Base-by-base conservation (phyloP, 1,140 invertebrate genomes). In the Zaprionus kolodkinae region DNA sequence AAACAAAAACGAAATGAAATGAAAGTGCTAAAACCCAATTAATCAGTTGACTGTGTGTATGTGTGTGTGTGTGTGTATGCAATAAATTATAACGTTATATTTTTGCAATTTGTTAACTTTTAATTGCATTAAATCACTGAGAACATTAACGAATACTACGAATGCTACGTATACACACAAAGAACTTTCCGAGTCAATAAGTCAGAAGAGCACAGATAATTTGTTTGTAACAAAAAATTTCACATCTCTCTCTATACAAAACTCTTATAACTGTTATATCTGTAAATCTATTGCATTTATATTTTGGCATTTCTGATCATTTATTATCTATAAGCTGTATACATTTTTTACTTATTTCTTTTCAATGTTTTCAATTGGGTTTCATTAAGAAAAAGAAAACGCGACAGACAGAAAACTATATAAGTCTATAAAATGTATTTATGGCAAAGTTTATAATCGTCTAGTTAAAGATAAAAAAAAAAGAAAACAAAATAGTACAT, bases 391-490 rank as follows among this genome's bases (percentile, higher is more conserved):
- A 56, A 72, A 48, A 66, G 59, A 30, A 70, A 38, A 67, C 17
- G 60, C 12, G 52, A 35, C 30, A 3, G 17, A 10, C 17, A 50
- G 17, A 59, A 40, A 36, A 40, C 40, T 55, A 48, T 62, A 11
- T 63, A 82, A 59, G 68, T 27, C 60, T 52, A 75, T 55, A 61
- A 62, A 68, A 61, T 64, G 64, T 72, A 72, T 60, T 72, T 64
- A 87, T 72, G 63, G 61, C 35, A 79, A 82, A 74, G 76, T 78
- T 87, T 83, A 87, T 87, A 87, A 87, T 87, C 84, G 84, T 87
- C 83, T 87, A 87, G 83, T 88, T 70, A 83, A 77, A 66, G 72
- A 72, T 66, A 77, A 38, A 43, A 57, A 75, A 57, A 36, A 35
- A 6, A 72, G 43, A 69, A 52, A 61, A 38, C 66, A 73, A 61